Conservation (phyloP, 2,888 invertebrate genomes). For the Standfussiana lucernea region DNA sequence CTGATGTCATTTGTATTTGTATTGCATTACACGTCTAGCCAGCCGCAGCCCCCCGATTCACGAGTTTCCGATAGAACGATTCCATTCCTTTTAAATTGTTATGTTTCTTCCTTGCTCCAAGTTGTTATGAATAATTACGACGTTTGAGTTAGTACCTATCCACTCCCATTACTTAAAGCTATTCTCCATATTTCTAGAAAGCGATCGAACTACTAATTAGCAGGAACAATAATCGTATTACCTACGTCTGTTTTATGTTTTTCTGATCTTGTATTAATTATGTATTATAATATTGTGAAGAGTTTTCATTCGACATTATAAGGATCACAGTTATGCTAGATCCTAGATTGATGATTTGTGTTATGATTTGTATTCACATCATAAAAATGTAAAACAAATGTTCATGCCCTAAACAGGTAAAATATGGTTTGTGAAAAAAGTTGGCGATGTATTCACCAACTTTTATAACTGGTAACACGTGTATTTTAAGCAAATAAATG, state of each 20-base stretch:
- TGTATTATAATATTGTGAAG: neutral
- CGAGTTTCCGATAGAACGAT: neutral
- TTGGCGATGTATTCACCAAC: no score
- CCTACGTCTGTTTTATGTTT: neutral
- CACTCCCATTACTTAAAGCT: neutral
- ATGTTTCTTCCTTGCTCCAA: neutral
- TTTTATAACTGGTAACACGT: no score
- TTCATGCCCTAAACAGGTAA: no score
- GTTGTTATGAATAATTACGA: neutral
- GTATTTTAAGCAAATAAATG: no score
- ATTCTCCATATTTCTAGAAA: neutral
- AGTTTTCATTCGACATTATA: neutral
- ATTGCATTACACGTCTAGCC: slow-evolving; percentile 16
- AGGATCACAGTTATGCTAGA: neutral
- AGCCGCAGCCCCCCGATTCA: neutral
- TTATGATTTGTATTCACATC: no score
- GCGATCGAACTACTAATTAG: neutral
- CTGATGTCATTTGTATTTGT: slow-evolving; percentile 55
- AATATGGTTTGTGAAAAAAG: no score
- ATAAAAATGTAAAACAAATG: no score
- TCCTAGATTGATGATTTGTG: no score
- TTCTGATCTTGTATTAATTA: neutral
- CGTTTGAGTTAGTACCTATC: neutral
- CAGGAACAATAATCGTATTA: neutral
- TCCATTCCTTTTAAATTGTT: neutral